Evolutionary conservation across 2,797 vertebrate species (phyloP).

Genomic region (Chelon auratus): DNA sequence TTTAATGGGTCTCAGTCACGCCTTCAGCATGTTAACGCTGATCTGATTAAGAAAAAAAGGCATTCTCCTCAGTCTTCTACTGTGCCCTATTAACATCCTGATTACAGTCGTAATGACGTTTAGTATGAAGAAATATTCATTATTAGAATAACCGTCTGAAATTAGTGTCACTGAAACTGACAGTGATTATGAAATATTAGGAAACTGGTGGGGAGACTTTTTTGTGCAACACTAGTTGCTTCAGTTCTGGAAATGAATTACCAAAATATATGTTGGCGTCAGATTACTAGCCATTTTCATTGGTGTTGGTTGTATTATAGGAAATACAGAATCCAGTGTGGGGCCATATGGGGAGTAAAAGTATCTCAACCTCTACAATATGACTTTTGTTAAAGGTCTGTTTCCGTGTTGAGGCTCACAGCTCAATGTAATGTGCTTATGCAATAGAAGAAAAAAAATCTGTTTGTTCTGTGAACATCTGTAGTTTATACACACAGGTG

Average conservation of each 20-base stretch:
- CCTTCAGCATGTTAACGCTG: conserved; percentile 56
- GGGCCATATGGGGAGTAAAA: neutral
- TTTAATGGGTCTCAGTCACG: conserved; percentile 66
- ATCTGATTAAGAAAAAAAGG: conserved; percentile 53
- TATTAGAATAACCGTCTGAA: conserved; percentile 49
- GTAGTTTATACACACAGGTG: neutral
- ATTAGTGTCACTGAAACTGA: conserved; percentile 49
- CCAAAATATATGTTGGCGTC: neutral
- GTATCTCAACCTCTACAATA: neutral
- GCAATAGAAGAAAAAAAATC: neutral
- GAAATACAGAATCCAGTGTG: neutral
- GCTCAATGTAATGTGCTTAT: neutral
- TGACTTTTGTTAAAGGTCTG: neutral
- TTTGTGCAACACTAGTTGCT: conserved; percentile 6
- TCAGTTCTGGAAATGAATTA: conserved; percentile 7
- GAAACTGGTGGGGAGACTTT: conserved; percentile 6
- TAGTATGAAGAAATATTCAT: conserved; percentile 62
- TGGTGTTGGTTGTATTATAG: neutral
- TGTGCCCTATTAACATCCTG: conserved; percentile 55
- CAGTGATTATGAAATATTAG: conserved; percentile 46
- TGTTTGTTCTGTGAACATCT: neutral
- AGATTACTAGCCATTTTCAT: neutral
- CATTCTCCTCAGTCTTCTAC: conserved; percentile 44
- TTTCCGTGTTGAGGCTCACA: conserved; percentile 1
- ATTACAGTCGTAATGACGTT: conserved; percentile 67